Evolutionary conservation across 2,888 invertebrate species (phyloP), one percentile per base, ranked within the genome.

Genomic region (Meiosimyza platycephala): DNA sequence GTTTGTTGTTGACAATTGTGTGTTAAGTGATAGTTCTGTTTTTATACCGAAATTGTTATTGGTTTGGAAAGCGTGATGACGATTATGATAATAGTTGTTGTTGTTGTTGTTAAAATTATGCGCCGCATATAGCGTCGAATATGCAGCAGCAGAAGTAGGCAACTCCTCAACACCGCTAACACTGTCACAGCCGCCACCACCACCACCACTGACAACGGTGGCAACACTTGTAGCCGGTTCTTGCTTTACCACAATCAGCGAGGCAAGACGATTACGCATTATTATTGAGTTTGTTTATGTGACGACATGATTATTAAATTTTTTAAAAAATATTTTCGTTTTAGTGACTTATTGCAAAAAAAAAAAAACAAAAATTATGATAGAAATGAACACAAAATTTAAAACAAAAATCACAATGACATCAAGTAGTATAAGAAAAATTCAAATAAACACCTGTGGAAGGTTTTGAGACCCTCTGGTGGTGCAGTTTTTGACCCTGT

Each of bases 211-310:
- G 48, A 48, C 52, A 33, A 28, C 28, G 28, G 13, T 33, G 40
- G 33, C 69, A 15, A 33, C 65, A 28, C 63, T n/a, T 22, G 78
- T 69, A 51, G 74, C 63, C 75, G 85, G 84, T 80, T 87, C 87
- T 85, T 87, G 87, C 84, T 87, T 87, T 80, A 87, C 85, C 84
- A 87, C 85, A 85, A 87, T 87, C 81, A 87, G 78, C 75, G 87
- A 85, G 78, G 87, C 87, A 80, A 87, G 85, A 79, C 87, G 86
- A 85, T 86, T 86, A 85, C 87, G 87, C 87, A 87, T 87, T 81
- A 82, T 84, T 76, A 60, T 59, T 66, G 75, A 69, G 64, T 72
- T 72, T 60, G 70, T 74, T 59, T 12, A 7, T 70, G 7, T 50
- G 9, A 60, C 22, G 15, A 48, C n/a, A 16, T n/a, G 51, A 33